Evolutionary conservation across 2,113 vertebrate species (phyloP), one percentile per base, ranked within the genome.

Genomic region (Misgurnus mizolepis): DNA sequence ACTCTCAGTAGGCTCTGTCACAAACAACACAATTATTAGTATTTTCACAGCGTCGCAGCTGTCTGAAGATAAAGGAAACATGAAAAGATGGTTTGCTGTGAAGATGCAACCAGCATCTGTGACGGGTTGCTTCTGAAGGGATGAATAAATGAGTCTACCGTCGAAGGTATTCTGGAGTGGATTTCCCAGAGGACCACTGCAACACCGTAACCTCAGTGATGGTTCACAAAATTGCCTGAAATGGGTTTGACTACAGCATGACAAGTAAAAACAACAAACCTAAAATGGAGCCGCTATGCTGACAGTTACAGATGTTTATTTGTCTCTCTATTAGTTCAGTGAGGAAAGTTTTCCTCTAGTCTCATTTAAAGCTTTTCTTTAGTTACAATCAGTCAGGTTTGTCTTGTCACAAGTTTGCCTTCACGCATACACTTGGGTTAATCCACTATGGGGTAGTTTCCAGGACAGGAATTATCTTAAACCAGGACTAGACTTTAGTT

Each of bases 121-220:
- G 80, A 76, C 64, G 6, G 49, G 12, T 18, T 3, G 43, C 34
- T 0, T 66, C 69, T 73, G 60, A 66, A 58, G n/a, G n/a, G 18
- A 55, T 53, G n/a, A 80, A 56, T 80, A 80, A 80, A 73, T 45
- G 39, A 64, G 43, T 43, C 67, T 50, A 17, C 27, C 68, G 53
- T 72, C 68, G 6, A 22, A 72, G 60, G 50, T 47, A 27, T 45
- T 56, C 40, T 66, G 61, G 49, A 80, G 69, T 34, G n/a, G 39
- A 66, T 80, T 73, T 65, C 77, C 70, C 70, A 64, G 55, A 69
- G 10, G 64, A 22, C 62, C 43, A 3, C 34, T 18, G 34, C 34
- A 39, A 47, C 49, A 60, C 4, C 39, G 12, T 47, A 45, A 55
- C 43, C 77, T 18, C 41, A 34, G 12, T 40, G 65, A 61, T 18